phyloP scores from a whole-genome alignment of 1,140 invertebrate genomes.

The Campoletis sonorensis region DNA sequence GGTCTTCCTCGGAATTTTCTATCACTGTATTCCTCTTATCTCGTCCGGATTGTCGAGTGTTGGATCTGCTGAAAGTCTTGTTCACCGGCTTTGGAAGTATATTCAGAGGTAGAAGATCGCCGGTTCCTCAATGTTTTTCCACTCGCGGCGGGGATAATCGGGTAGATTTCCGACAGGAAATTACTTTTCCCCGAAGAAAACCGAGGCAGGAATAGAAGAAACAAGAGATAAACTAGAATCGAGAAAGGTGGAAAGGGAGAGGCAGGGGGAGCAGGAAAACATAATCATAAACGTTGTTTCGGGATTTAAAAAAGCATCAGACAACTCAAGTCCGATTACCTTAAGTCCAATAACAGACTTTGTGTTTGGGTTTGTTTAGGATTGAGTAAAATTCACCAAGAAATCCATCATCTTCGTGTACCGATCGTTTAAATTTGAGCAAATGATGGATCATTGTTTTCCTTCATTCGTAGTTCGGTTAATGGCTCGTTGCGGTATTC shows the following conservation, averaged over 20 bases:
- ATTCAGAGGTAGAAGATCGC: constrained; percentile 45
- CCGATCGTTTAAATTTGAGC: not conserved
- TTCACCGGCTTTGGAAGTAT: constrained; percentile 45
- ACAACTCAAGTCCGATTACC: too few species aligned
- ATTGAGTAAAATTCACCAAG: too few species aligned
- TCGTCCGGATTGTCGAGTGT: not conserved
- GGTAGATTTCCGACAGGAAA: constrained; percentile 64
- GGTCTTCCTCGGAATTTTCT: not conserved
- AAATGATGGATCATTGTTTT: not conserved
- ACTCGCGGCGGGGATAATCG: constrained; percentile 57
- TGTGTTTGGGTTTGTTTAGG: not conserved
- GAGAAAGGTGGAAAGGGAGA: not conserved
- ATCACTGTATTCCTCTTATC: not conserved
- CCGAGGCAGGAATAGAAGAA: not conserved
- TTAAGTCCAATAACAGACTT: not conserved
- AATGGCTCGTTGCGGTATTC: constrained; percentile 50
- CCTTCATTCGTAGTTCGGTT: not conserved
- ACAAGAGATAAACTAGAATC: not conserved
- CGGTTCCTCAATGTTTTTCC: constrained; percentile 61
- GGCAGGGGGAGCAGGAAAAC: not conserved
- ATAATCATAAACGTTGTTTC: not conserved
- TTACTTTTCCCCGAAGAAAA: constrained; percentile 61
- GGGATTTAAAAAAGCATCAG: too few species aligned
- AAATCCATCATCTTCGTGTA: too few species aligned
- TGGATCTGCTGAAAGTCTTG: constrained; percentile 24